phyloP scores from a whole-genome alignment of 1,140 invertebrate species.

The Cotesia typhae region DNA sequence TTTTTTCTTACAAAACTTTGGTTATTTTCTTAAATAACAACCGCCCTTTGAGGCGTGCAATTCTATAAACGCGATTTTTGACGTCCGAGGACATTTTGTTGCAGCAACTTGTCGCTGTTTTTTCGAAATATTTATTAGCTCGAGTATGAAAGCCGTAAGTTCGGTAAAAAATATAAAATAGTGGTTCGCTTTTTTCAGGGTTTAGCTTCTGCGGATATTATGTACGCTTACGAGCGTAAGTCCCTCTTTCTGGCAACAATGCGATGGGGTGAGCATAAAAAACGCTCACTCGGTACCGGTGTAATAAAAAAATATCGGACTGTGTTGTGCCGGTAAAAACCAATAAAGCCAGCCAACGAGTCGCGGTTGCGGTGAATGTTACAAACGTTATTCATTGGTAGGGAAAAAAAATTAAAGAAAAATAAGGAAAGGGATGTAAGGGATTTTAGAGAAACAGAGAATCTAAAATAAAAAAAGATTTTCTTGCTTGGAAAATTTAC shows the following conservation, averaged over 20 bases:
- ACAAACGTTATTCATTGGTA: slow-evolving; percentile 39
- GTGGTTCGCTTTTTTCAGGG: not conserved
- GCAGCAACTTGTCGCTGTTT: not conserved
- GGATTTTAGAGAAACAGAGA: slow-evolving; percentile 45
- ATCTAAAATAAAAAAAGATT: no score
- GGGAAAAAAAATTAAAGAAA: slow-evolving; percentile 3
- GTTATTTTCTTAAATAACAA: slow-evolving; percentile 21
- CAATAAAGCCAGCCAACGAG: slow-evolving; percentile 61
- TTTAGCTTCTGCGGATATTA: slow-evolving; percentile 25
- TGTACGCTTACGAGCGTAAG: slow-evolving; percentile 26
- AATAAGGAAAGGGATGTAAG: slow-evolving; percentile 9
- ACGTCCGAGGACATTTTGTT: not conserved
- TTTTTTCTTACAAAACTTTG: not conserved
- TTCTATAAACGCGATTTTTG: no score
- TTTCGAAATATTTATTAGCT: not conserved
- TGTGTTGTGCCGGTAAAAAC: slow-evolving; percentile 59
- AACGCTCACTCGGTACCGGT: slow-evolving; percentile 3
- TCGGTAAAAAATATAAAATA: slow-evolving; percentile 3
- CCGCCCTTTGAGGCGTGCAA: slow-evolving; percentile 12
- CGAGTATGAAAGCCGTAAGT: not conserved
- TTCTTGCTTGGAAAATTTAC: slow-evolving; percentile 48
- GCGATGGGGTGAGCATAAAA: slow-evolving; percentile 17
- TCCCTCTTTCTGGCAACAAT: slow-evolving; percentile 30
- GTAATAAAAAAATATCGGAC: slow-evolving; percentile 53
- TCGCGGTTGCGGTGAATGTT: slow-evolving; percentile 59